Base-by-base conservation (phyloP, 2,797 vertebrate species). In the Melanotaenia nigrans region DNA sequence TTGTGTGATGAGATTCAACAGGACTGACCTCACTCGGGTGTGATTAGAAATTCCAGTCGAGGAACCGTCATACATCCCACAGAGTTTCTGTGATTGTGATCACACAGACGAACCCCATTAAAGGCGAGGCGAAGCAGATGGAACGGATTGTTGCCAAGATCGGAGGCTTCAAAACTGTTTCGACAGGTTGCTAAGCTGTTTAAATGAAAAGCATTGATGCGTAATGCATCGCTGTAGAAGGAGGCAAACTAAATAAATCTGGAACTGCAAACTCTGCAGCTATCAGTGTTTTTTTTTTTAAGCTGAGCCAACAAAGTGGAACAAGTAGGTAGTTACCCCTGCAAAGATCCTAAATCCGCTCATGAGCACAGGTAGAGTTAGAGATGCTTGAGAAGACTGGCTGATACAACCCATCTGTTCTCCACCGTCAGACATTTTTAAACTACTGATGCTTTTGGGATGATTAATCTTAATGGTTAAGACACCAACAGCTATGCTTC, bases 51-150 rank as follows among this genome's bases (percentile, higher is more conserved):
- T 84, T 79, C 66, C 38, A 65, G 77, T 59, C 6, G 24, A 71
- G 61, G 55, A 87, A 75, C 75, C 45, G 68, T 77, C 73, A 71
- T 65, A 61, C 56, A 65, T 49, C 70, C 81, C 25, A 57, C 78
- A 60, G 64, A 77, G 77, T 79, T 86, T 79, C 83, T 77, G 67
- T 9, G 11, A 82, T 75, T 80, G 79, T 70, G 73, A 85, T 84
- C 76, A 79, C 69, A 68, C 70, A 77, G 82, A 89, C 80, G 74
- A 88, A 82, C 81, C 78, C 75, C 59, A 84, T 83, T 82, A 77
- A 83, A 85, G 81, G 69, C 4, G 7, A 77, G 78, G 73, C 55
- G 5, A 51, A 83, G 67, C 76, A 79, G 84, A 87, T 78, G 83
- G 83, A 87, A 75, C 20, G 7, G 12, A 68, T 75, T 70, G 69